Conservation (phyloP, 2,888 invertebrate species). For the Sarcophaga carnaria region DNA sequence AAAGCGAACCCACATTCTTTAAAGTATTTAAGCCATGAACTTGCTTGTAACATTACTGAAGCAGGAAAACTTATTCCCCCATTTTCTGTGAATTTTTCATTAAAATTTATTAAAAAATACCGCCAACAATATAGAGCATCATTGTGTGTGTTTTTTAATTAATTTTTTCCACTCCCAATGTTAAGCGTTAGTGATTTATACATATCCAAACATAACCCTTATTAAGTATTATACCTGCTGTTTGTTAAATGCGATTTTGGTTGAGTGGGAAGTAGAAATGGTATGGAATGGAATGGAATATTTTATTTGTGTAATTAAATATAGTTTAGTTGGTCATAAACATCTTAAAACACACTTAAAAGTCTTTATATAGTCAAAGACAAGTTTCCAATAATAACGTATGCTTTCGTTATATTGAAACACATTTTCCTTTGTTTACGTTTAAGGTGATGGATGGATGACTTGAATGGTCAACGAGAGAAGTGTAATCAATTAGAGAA, state of each 20-base stretch:
- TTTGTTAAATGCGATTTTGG: constrained; percentile 37
- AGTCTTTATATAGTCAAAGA: neutral
- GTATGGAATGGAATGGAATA: neutral
- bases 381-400: neutral
- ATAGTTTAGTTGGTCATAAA: constrained; percentile 54
- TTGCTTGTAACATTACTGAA: too few relatives aligned
- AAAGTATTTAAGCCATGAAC: too few relatives aligned
- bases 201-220: neutral
- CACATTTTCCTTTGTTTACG: neutral
- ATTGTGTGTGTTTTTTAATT: too few relatives aligned
- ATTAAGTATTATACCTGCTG: constrained; percentile 33
- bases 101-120: too few relatives aligned
- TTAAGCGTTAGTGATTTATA: too few relatives aligned
- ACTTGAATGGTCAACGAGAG: neutral
- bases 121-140: too few relatives aligned
- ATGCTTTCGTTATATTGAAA: neutral
- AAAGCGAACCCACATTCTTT: too few relatives aligned
- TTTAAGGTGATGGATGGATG: constrained; percentile 2
- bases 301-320: constrained; percentile 50
- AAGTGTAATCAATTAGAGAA: neutral
- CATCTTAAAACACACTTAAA: constrained; percentile 2
- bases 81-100: too few relatives aligned
- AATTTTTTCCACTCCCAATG: too few relatives aligned
- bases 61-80: too few relatives aligned
- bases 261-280: constrained; percentile 56